phyloP scores from a whole-genome alignment of 2,113 vertebrate genomes.

The Rynchops niger region DNA sequence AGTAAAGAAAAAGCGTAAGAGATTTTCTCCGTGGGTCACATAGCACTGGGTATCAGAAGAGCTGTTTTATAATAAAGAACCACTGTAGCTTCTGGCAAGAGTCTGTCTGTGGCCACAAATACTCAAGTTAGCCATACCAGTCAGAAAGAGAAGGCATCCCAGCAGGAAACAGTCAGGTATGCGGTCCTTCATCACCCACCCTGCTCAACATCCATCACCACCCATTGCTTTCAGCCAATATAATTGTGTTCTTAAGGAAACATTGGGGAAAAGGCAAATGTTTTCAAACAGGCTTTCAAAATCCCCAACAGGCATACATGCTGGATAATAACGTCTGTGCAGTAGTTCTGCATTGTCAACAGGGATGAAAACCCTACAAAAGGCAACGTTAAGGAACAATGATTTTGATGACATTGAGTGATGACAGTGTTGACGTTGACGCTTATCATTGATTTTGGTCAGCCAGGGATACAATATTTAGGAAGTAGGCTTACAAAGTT shows the following conservation, averaged over 20 bases:
- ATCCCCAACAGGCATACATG: neutral
- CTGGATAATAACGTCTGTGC: neutral
- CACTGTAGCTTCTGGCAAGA: neutral
- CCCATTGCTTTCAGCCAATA: neutral
- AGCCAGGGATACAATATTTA: neutral
- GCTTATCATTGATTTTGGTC: neutral
- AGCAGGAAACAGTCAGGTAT: neutral
- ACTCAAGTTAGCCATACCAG: neutral
- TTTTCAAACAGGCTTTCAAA: neutral
- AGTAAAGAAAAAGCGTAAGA: accelerated
- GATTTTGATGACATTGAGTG: neutral
- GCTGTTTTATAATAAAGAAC: neutral
- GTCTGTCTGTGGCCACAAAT: neutral
- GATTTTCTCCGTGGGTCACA: neutral
- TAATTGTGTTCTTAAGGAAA: neutral
- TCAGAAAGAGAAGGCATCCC: neutral
- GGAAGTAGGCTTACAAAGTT: neutral
- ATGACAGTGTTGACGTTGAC: neutral
- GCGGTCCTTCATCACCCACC: neutral
- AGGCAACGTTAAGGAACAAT: neutral
- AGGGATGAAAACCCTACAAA: neutral
- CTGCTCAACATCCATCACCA: neutral
- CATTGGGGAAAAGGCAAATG: neutral
- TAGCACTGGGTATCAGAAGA: neutral
- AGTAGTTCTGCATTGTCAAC: neutral